phyloP scores from a whole-genome alignment of 2,888 invertebrate species.

The Apodemia duryi region DNA sequence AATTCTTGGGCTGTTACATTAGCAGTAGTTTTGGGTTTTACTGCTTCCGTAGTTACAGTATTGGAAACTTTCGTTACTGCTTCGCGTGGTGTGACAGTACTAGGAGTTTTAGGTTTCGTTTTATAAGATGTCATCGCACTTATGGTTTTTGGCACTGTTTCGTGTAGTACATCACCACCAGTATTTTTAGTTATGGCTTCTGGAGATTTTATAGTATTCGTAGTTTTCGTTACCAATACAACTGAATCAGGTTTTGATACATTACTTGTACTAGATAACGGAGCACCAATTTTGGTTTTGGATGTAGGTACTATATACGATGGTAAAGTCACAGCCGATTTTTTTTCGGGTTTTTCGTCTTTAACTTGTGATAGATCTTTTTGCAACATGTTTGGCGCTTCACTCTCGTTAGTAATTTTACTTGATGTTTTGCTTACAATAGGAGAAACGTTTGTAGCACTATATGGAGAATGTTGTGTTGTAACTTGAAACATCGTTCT shows the following conservation, averaged over 20 bases:
- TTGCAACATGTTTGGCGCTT: neutral
- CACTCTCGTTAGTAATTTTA: neutral
- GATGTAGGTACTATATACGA: slow-evolving; percentile 33
- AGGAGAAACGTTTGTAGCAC: neutral
- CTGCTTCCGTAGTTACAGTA: neutral
- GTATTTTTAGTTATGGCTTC: neutral
- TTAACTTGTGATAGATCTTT: slow-evolving; percentile 21
- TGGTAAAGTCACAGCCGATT: slow-evolving; percentile 33
- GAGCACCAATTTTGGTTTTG: slow-evolving; percentile 33
- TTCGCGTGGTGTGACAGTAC: neutral
- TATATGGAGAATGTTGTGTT: neutral
- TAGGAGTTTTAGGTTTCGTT: neutral
- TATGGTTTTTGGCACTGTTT: neutral
- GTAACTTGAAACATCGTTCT: neutral
- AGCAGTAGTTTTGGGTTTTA: neutral
- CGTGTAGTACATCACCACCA: neutral
- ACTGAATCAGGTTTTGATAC: slow-evolving; percentile 20
- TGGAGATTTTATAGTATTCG: neutral
- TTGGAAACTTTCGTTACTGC: neutral
- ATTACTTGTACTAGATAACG: slow-evolving; percentile 24
- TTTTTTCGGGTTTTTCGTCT: slow-evolving; percentile 29
- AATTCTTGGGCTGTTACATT: neutral
- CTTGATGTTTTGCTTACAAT: neutral
- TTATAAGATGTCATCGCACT: neutral
- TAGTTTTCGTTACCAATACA: neutral